Percentiles rank a stretch among this genome's conserved stretches.
Conservation (phyloP, 2,888 invertebrate species). For the Tigriopus californicus region DNA sequence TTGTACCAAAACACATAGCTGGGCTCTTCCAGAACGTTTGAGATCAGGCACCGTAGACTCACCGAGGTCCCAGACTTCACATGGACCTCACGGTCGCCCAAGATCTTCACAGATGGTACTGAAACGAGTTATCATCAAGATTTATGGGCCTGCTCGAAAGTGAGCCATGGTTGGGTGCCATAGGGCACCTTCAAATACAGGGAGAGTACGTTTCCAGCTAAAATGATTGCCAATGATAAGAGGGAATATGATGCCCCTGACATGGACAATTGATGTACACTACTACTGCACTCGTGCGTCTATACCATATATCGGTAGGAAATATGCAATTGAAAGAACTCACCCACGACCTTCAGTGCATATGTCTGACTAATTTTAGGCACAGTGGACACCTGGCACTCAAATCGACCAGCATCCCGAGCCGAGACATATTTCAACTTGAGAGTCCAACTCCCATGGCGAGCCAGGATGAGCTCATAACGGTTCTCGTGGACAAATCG, state of each 20-base stretch:
- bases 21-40: neutral
- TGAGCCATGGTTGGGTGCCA: neutral
- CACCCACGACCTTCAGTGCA: neutral
- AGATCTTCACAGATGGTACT: slow-evolving; percentile 1
- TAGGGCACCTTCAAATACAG: neutral
- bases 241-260: neutral
- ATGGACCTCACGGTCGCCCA: slow-evolving; percentile 7
- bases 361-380: neutral
- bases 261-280: neutral
- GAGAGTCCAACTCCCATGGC: neutral
- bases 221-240: neutral
- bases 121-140: neutral
- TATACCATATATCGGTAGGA: neutral
- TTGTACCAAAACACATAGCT: slow-evolving; percentile 6
- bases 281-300: neutral
- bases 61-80: slow-evolving; percentile 7
- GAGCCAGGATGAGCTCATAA: neutral
- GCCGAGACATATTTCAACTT: neutral
- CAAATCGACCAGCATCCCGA: neutral
- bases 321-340: neutral
- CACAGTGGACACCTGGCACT: neutral
- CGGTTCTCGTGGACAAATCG: neutral
- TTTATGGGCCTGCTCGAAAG: neutral
- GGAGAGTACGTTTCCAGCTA: neutral
- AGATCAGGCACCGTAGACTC: slow-evolving; percentile 1